Base-by-base conservation (phyloP, 2,888 invertebrate species). In the Prosapia bicincta region DNA sequence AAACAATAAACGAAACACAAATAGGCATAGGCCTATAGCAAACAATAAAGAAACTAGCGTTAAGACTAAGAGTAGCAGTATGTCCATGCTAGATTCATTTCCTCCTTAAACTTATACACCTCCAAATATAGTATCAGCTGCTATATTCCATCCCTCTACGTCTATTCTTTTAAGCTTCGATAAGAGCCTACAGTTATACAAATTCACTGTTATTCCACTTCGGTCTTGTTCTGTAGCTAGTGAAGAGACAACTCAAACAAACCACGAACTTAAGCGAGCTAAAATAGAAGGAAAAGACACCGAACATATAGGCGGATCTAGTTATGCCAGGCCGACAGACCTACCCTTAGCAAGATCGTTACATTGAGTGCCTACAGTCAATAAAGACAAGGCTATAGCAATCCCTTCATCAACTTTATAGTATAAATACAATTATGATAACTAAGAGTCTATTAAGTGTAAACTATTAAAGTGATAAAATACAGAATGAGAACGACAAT, bases 21-120 rank as follows among this genome's bases (percentile, higher is more conserved):
- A 10, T 88, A 89, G n/a, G 88, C 90, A 81, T 85, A 87, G 75
- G 25, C 84, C 83, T 83, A 82, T 76, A 86, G 85, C 83, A 85
- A 78, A 20, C 9, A 72, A 72, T 10, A 72, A 66, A 72, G 72
- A 72, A 74, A 54, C 26, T 69, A 69, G 69, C 69, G 5, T 20
- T 20, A 9, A 20, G n/a, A 54, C 54, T 3, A 20, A n/a, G n/a
- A 20, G 2, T 78, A 82, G 81, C 82, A 32, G 73, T 32, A 28
- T 67, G 28, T 72, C 66, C 28, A 26, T 24, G 23, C 70, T 3
- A 30, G 66, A 24, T 70, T 69, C 7, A 68, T 72, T 26, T 26
- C 67, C 23, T 71, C 71, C 10, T 30, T 54, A 15, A 38, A 30
- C 0, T 26, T 72, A 0, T 72, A 65, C 24, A 38, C 67, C 15